These are phyloP conservation scores for Coluber constrictor DNA, from an alignment of 2,797 vertebrate genomes.

Conservation along the genomic window DNA sequence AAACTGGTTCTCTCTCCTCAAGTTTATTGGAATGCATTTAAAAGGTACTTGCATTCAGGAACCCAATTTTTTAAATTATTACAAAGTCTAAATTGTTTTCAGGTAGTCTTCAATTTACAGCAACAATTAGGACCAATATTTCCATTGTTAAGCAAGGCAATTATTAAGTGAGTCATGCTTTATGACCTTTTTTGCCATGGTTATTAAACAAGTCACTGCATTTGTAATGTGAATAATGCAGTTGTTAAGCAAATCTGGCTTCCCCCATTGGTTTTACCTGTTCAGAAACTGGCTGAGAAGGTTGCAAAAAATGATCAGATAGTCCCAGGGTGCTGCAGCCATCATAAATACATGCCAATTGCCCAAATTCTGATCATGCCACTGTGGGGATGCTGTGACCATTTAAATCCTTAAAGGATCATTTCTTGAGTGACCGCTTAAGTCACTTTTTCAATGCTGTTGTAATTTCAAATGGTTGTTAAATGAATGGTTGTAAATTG, in stretches of 20 bases:
- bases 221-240: not conserved
- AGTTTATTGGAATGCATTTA: slow-evolving; percentile 49
- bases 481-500: not conserved
- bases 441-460: not conserved
- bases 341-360: not conserved
- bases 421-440: not conserved
- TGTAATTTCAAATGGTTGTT: not conserved
- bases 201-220: not conserved
- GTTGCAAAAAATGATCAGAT: not conserved
- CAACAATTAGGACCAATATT: not conserved
- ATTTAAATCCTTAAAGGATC: not conserved
- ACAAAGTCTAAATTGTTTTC: not conserved
- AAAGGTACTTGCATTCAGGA: slow-evolving; percentile 18
- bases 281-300: not conserved
- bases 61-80: slow-evolving; percentile 43
- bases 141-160: not conserved
- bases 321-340: not conserved
- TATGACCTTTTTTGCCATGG: not conserved
- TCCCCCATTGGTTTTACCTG: not conserved
- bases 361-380: not conserved
- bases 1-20: slow-evolving; percentile 36
- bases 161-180: not conserved
- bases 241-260: not conserved
- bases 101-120: too few relatives aligned
- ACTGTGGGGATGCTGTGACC: not conserved